Base-by-base conservation (phyloP, 2,888 invertebrate species). In the Rhodophaea formosa region DNA sequence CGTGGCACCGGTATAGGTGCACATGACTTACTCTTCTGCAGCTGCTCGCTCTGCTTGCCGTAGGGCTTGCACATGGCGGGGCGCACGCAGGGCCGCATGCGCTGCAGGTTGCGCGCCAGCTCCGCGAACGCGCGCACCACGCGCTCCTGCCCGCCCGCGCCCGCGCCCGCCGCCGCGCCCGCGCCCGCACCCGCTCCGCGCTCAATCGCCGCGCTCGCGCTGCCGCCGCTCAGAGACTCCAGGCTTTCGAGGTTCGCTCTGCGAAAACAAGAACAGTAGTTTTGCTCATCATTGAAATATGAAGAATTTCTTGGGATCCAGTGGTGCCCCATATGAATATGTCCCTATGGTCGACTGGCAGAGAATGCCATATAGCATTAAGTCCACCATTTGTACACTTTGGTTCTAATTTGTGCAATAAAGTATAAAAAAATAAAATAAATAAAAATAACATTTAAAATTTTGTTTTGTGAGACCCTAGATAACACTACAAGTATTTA, bases 1-100 rank as follows among this genome's bases (percentile, higher is more conserved):
- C n/a, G n/a, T n/a, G n/a, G n/a, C n/a, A n/a, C n/a, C n/a, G n/a
- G n/a, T n/a, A n/a, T 23, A 23, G 23, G 23, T 23, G 23, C 5
- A 23, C 23, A 23, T 43, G 49, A 74, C 80, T 75, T 16, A 96
- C 96, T 96, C 92, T 97, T 97, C 86, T 97, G 96, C 71, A 97
- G 91, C 76, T 96, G 95, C 88, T 97, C 97, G 64, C 96, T 96
- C 86, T 97, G 97, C 82, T 97, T 97, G 66, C 97, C 97, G 82
- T 97, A 97, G 17, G 97, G 97, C 85, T 97, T 97, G 82, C 96
- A 97, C 97, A 97, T 97, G 60, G 97, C 95, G 62, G 96, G 97
- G 59, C 96, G 93, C 70, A 97, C 96, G 77, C 96, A 97, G 53
- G 96, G 95, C 80, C 97, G 96, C 96, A 97, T 97, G 75, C 96